Percentiles rank a stretch among this genome's conserved stretches.
These are phyloP conservation scores for Oriolus oriolus DNA, from an alignment of 2,113 vertebrate genomes.

Conservation along the genomic window DNA sequence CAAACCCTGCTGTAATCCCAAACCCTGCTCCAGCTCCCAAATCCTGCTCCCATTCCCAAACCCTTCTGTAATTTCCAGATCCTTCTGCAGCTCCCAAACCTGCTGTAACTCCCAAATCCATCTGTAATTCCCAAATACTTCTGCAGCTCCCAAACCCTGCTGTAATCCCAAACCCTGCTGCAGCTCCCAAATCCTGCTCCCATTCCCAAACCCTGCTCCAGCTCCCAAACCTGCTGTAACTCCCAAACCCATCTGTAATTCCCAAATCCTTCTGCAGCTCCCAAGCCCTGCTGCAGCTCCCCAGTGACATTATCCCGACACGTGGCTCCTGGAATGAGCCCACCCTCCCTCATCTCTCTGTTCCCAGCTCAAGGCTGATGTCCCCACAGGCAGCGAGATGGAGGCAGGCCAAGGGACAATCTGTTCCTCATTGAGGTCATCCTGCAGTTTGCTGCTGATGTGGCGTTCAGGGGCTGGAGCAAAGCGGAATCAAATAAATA, in stretches of 20 bases:
- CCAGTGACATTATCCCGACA: too few species aligned
- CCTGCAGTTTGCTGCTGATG: slow-evolving; percentile 54
- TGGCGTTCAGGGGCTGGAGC: slow-evolving; percentile 11
- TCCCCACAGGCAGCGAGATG: too few species aligned
- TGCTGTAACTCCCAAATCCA: neutral
- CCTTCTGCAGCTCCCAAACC: neutral
- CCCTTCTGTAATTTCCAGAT: neutral
- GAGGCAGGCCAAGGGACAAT: slow-evolving; percentile 48
- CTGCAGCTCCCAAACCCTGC: too few species aligned
- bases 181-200: neutral
- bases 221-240: neutral
- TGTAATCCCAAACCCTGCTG: fast-evolving
- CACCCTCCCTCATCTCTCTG: too few species aligned
- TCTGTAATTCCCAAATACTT: neutral
- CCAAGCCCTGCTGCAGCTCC: fast-evolving
- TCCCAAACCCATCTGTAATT: neutral
- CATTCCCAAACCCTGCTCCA: fast-evolving
- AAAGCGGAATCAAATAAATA: neutral
- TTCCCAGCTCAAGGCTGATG: too few species aligned
- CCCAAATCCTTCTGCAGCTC: fast-evolving
- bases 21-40: neutral
- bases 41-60: neutral
- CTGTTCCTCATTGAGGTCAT: slow-evolving; percentile 57
- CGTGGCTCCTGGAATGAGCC: too few species aligned
- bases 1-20: fast-evolving